phyloP scores from a whole-genome alignment of 2,888 invertebrate species.

The Uloborus plumipes region DNA sequence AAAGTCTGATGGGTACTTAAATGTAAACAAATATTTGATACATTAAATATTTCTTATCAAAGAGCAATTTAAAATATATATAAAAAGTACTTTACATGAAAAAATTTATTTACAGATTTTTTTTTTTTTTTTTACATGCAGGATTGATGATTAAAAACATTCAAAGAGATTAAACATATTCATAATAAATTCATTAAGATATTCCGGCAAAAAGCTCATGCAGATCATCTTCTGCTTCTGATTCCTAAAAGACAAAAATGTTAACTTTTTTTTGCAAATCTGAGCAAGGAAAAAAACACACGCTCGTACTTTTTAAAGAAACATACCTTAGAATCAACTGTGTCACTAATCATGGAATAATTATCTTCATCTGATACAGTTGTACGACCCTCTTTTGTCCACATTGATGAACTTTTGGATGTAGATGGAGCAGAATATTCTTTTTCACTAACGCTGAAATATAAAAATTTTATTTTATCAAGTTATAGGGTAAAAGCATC shows the following conservation, averaged over 20 bases:
- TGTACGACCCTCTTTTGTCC: conserved; percentile 39
- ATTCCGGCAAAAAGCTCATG: conserved; percentile 40
- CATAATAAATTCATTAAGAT: conserved; percentile 9
- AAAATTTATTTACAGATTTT: too few species aligned
- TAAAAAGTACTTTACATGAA: too few species aligned
- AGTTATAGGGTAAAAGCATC: too few species aligned
- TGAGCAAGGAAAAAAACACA: not conserved
- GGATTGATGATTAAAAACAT: not conserved
- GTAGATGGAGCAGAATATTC: conserved; percentile 2
- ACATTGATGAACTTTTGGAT: conserved; percentile 10
- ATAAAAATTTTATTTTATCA: not conserved
- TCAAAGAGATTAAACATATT: not conserved
- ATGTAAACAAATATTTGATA: too few species aligned
- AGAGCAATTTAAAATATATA: too few species aligned
- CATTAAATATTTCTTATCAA: too few species aligned
- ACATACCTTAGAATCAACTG: conserved; percentile 15
- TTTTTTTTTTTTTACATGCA: not conserved
- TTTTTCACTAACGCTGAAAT: conserved; percentile 20
- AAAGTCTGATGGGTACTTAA: too few species aligned
- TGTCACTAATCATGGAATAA: not conserved
- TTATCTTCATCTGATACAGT: conserved; percentile 5
- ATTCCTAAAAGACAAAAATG: not conserved
- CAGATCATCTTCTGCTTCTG: conserved; percentile 24
- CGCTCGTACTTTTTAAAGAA: not conserved
- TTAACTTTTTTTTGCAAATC: not conserved